A percentile compares a stretch with the other conserved stretches of the same genome.
These are phyloP conservation scores for Dendrolimus kikuchii DNA, from an alignment of 1,140 invertebrate species.

Conservation along the genomic window DNA sequence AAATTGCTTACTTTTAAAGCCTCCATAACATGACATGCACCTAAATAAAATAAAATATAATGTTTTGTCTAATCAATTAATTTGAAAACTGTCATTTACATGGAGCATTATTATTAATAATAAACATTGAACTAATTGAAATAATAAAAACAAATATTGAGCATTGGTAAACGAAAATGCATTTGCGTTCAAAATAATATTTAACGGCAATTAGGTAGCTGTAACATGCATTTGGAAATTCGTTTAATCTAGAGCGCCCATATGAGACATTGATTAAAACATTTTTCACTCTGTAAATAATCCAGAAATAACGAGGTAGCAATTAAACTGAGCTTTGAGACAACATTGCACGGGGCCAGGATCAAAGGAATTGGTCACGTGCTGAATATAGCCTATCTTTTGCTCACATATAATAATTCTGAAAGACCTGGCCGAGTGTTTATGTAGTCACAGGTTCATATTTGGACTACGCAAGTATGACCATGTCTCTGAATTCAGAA, in stretches of 20 bases:
- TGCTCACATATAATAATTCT: too few relatives aligned
- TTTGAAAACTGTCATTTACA: too few relatives aligned
- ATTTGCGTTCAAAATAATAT: constrained; percentile 17
- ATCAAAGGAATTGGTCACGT: constrained; percentile 44
- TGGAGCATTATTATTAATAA: too few relatives aligned
- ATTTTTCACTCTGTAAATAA: constrained; percentile 57
- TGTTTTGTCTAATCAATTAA: too few relatives aligned
- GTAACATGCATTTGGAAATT: constrained; percentile 36
- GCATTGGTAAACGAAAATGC: too few relatives aligned
- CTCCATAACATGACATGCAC: too few relatives aligned
- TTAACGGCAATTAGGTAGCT: constrained; percentile 47
- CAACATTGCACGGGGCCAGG: constrained; percentile 35
- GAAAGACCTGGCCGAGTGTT: constrained; percentile 36
- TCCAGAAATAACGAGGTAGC: constrained; percentile 67
- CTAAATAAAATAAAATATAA: too few relatives aligned
- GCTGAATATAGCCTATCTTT: constrained; percentile 18
- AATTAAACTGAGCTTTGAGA: constrained; percentile 67
- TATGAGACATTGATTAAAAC: constrained; percentile 29
- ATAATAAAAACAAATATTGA: too few relatives aligned
- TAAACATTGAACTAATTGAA: too few relatives aligned
- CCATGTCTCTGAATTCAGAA: too few relatives aligned
- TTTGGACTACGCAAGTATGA: too few relatives aligned
- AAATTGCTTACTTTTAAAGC: too few relatives aligned
- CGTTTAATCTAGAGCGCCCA: constrained; percentile 33
- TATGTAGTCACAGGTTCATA: constrained; percentile 8